These are phyloP conservation scores for Trichopoda pennipes DNA, from an alignment of 2,888 invertebrate genomes.

Conservation along the genomic window DNA sequence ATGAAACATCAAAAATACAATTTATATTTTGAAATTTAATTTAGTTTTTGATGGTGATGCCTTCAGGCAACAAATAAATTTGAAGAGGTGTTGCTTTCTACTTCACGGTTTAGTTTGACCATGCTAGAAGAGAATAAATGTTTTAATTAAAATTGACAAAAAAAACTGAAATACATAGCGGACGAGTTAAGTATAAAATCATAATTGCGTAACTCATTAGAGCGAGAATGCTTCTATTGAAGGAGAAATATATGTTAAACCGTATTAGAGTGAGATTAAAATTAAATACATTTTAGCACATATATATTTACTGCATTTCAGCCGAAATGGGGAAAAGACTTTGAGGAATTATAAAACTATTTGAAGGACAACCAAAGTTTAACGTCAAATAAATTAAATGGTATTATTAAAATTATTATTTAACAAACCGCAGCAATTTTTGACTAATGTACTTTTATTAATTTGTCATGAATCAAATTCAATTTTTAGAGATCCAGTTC, in stretches of 20 bases:
- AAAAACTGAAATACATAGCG: background rate
- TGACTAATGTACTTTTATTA: background rate
- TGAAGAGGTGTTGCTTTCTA: background rate
- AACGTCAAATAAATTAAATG: too few relatives aligned
- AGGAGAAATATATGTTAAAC: slow-evolving; percentile 58
- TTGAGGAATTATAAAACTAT: too few relatives aligned
- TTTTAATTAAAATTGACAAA: background rate
- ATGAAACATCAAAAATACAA: too few relatives aligned
- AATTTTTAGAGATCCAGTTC: background rate
- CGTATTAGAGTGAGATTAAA: slow-evolving; percentile 58
- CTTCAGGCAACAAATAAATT: too few relatives aligned
- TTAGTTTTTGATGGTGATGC: too few relatives aligned
- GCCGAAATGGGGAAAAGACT: too few relatives aligned
- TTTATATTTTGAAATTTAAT: too few relatives aligned
- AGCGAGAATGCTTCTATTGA: slow-evolving; percentile 30
- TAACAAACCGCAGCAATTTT: background rate
- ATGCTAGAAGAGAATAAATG: background rate
- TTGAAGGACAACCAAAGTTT: too few relatives aligned
- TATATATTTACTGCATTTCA: background rate
- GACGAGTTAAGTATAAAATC: background rate
- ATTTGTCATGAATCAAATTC: background rate
- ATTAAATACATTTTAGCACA: slow-evolving; percentile 20
- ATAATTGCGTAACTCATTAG: slow-evolving; percentile 37
- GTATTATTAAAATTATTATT: background rate
- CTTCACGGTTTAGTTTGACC: slow-evolving; percentile 24